A percentile compares a stretch with the other conserved stretches of the same genome.
Conservation (phyloP, 2,113 vertebrate species). For the Merops nubicus region DNA sequence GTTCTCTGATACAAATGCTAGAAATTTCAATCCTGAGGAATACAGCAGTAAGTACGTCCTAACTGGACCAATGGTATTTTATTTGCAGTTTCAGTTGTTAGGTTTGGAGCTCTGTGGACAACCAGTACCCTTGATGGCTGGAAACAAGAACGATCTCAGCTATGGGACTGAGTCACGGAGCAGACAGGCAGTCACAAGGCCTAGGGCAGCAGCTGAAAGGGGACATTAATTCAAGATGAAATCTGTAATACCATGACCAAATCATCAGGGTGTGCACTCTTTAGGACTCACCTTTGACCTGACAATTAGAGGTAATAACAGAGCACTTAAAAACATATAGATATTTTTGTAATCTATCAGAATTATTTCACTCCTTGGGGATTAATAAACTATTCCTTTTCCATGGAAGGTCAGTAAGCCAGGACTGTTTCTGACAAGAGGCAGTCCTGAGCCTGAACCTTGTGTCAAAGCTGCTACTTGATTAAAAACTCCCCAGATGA, state of each 20-base stretch:
- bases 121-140: neutral
- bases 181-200: neutral
- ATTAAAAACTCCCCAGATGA: neutral
- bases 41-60: neutral
- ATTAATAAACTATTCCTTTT: neutral
- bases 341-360: neutral
- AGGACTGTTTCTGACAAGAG: neutral
- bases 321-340: neutral
- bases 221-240: neutral
- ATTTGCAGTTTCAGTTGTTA: neutral
- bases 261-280: neutral
- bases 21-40: neutral
- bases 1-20: neutral
- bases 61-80: neutral
- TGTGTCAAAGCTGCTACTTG: neutral
- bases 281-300: neutral
- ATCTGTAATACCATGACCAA: neutral
- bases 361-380: neutral
- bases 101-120: neutral
- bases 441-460: neutral
- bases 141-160: neutral
- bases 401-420: neutral
- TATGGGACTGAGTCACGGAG: neutral
- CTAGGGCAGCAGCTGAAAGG: neutral
- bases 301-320: conserved; percentile 13